Evolutionary conservation across 1,140 invertebrate species (phyloP), one percentile per base, ranked within the genome.

Genomic region (Oryzaephilus surinamensis): DNA sequence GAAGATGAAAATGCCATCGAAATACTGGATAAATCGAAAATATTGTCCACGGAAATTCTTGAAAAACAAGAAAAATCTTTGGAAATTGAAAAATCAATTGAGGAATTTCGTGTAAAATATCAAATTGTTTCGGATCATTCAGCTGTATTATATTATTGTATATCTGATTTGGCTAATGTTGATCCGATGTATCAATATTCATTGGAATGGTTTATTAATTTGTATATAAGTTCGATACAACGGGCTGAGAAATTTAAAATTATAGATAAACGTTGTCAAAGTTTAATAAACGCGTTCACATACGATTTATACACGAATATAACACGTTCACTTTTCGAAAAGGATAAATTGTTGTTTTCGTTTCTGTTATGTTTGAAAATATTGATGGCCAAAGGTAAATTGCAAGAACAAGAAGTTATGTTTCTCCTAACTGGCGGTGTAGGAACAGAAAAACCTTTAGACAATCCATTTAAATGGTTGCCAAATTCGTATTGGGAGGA

Each of bases 131-230:
- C 91, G 0, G 74, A 75, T 33, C 84, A 94, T 60, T 88, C 87
- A 3, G 81, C 89, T 6, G 77, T 84, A 10, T 62, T 97, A 2
- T 97, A 94, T 57, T 95, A 94, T 57, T 91, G 88, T 14, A 79
- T 95, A 12, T 86, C 86, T 2, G 88, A 95, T 66, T 64, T 97
- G 32, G 82, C 87, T 6, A 92, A 88, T 51, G 82, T 97, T 26
- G 88, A 96, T 66, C 90, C 90, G 1, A 96, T 97, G 91, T 97
- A 96, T 63, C 91, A 96, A 59, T 97, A 81, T 58, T 86, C 83
- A 0, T 65, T 94, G 6, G 72, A 71, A n/a, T 96, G 91, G 91
- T 96, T 92, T 60, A 90, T 95, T 26, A 89, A 87, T 62, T 69
- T 94, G 0, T 96, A 91, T 57, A 71, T n/a, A 24, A n/a, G 8